Base-by-base conservation (phyloP, 2,888 invertebrate genomes). In the Diarsia dahlii region DNA sequence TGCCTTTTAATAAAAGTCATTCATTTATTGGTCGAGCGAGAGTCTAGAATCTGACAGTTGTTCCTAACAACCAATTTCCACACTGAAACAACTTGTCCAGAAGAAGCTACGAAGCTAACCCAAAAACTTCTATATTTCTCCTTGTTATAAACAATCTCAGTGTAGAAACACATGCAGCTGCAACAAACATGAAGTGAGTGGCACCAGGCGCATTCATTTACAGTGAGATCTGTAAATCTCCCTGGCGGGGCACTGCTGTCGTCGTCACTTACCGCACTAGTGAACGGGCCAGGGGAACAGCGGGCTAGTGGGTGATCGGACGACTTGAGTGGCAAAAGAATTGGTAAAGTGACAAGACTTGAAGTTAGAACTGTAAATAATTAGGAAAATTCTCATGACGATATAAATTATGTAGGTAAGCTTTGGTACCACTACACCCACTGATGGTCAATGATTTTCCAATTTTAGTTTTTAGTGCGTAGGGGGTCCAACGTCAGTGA, bases 221-320 rank as follows among this genome's bases (percentile, higher is more conserved):
- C 90, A 88, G 89, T 89, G 89, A 84, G 89, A 91, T 86, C 85
- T 84, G 89, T 91, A 90, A 91, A 91, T 91, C 91, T 89, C 85
- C 79, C 82, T 84, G 85, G 85, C 81, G 80, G 74, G 87, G 84
- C 79, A 75, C 82, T 84, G 86, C 84, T 86, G 90, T 88, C 88
- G 88, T 88, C 89, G 88, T 90, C 90, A 89, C 87, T 90, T 90
- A 88, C 87, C 86, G 84, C 86, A 74, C 77, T 62, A 63, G 62
- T 48, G 23, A 48, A 73, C 45, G 58, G 88, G 92, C 90, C 80
- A 88, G 23, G 46, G 81, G 78, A 87, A 0, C 0, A 75, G 87
- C 86, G 81, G 45, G 8, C 10, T 1, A 45, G n/a, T n/a, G n/a
- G 39, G 15, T n/a, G 23, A 39, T 13, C 50, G 23, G n/a, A 70